phyloP scores from a whole-genome alignment of 2,888 invertebrate species.

The Zhuqinia jingwanae region DNA sequence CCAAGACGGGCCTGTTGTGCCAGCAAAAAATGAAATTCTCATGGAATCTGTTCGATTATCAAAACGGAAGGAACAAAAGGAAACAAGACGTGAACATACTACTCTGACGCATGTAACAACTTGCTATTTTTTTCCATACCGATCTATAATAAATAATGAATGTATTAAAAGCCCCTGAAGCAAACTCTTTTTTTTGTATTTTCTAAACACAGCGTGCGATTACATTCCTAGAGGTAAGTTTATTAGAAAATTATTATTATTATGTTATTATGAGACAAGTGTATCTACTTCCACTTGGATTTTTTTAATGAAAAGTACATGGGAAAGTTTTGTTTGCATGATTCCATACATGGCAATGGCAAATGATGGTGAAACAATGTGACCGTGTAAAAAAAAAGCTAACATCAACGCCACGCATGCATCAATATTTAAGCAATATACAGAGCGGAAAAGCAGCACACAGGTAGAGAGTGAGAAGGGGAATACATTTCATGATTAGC shows the following conservation, averaged over 20 bases:
- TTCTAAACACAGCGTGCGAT: constrained; percentile 35
- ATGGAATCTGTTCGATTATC: constrained; percentile 16
- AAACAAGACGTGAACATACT: background rate
- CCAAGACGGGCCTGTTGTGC: too few relatives aligned
- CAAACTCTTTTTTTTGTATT: constrained; percentile 27
- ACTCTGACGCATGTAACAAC: too few relatives aligned
- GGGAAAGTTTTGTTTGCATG: constrained; percentile 32
- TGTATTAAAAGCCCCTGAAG: constrained; percentile 20
- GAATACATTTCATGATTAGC: constrained; percentile 72
- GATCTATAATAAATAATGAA: constrained; percentile 44
- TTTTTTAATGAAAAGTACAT: constrained; percentile 30
- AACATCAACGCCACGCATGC: too few relatives aligned
- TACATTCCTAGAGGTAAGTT: constrained; percentile 35
- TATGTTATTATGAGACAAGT: constrained; percentile 4
- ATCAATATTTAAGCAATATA: too few relatives aligned
- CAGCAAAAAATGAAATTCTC: constrained; percentile 19
- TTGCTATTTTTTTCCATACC: constrained; percentile 8
- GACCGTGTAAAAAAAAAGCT: background rate
- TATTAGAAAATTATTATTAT: constrained; percentile 10
- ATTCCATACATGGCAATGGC: background rate
- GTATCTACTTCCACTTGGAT: constrained; percentile 30
- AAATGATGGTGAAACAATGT: background rate
- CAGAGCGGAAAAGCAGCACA: constrained; percentile 63
- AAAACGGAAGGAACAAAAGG: constrained; percentile 50
- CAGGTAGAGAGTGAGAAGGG: constrained; percentile 53